phyloP scores from a whole-genome alignment of 37 sponge, comb jelly and placozoan genomes.

The Geodia barretti region DNA sequence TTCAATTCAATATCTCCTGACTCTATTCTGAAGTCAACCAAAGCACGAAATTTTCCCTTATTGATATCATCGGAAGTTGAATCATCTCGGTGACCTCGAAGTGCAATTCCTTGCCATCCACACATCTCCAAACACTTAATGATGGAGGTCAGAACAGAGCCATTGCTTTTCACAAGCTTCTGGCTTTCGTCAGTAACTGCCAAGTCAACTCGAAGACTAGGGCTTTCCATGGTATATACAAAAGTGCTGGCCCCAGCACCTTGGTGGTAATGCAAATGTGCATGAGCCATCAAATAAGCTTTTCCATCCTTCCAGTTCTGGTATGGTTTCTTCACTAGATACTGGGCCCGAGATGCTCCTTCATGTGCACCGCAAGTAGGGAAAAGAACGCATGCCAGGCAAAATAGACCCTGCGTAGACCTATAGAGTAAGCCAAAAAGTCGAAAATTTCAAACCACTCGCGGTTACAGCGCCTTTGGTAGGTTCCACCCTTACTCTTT shows the following conservation, averaged over 20 bases:
- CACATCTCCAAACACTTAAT: constrained; percentile 33
- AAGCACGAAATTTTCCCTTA: constrained; percentile 46
- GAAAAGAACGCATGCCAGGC: too few species aligned
- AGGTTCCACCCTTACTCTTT: too few species aligned
- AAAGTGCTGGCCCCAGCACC: not conserved
- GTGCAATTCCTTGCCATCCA: constrained; percentile 49
- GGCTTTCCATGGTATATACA: not conserved
- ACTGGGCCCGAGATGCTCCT: too few species aligned
- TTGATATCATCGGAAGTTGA: constrained; percentile 6
- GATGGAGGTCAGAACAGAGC: constrained; percentile 21
- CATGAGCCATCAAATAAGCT: not conserved
- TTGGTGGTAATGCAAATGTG: not conserved
- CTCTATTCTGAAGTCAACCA: constrained; percentile 39
- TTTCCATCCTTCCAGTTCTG: constrained; percentile 15
- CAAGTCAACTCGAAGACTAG: too few species aligned
- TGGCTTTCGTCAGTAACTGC: not conserved
- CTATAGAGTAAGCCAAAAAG: too few species aligned
- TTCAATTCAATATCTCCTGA: constrained; percentile 23
- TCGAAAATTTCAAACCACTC: too few species aligned
- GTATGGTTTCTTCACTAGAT: not conserved
- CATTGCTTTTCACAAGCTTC: not conserved
- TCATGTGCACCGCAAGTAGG: too few species aligned
- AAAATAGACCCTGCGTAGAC: too few species aligned
- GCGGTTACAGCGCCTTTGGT: too few species aligned
- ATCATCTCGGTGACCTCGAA: constrained; percentile 49